Evolutionary conservation across 2,113 vertebrate genomes (phyloP).

Genomic region (Gymnorhina tibicen): DNA sequence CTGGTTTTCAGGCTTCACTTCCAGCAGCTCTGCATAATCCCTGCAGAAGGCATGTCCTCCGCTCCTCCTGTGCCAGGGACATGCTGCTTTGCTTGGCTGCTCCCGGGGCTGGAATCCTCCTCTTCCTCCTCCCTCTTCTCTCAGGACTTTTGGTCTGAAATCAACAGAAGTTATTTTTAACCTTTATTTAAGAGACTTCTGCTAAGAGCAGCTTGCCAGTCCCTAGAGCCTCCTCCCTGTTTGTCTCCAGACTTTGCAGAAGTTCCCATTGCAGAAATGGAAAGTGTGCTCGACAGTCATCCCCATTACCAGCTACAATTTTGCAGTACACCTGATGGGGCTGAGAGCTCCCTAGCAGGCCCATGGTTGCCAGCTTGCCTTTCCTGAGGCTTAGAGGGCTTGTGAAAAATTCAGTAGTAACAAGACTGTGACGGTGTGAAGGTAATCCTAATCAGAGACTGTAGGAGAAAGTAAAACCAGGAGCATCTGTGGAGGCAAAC

Average conservation of each 20-base stretch:
- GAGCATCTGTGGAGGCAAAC: background rate
- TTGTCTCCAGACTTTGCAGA: background rate
- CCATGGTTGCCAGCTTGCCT: background rate
- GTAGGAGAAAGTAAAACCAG: background rate
- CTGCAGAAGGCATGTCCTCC: conserved; percentile 4
- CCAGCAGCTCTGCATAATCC: conserved; percentile 39
- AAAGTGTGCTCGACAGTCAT: background rate
- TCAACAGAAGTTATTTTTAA: background rate
- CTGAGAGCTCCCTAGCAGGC: background rate
- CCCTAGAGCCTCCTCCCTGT: background rate
- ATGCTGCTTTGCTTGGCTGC: background rate
- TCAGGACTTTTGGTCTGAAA: conserved; percentile 1
- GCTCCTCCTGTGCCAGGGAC: background rate
- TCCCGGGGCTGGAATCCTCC: background rate
- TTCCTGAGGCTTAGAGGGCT: background rate
- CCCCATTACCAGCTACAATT: background rate
- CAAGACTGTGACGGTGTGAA: background rate
- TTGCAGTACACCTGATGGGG: background rate
- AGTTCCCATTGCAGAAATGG: background rate
- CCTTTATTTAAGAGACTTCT: background rate
- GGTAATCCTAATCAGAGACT: background rate
- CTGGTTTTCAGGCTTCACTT: conserved; percentile 21
- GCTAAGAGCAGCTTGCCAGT: background rate
- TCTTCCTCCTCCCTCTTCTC: background rate
- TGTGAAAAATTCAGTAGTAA: background rate